Percentiles rank a stretch among this genome's conserved stretches.
Evolutionary conservation across 2,113 vertebrate genomes (phyloP).

Genomic region (Gyps fulvus): DNA sequence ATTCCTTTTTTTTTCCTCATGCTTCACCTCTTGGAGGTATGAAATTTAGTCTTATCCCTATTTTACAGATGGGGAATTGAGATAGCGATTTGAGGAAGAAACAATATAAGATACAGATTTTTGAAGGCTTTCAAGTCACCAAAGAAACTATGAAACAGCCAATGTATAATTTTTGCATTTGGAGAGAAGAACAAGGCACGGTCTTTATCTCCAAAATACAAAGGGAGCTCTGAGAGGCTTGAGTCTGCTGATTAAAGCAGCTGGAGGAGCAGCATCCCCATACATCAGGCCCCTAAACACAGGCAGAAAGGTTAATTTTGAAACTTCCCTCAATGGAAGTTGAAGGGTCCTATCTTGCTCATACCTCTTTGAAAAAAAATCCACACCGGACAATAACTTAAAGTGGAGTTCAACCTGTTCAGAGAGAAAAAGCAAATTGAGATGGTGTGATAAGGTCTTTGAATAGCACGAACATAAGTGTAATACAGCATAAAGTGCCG

Average conservation of each 20-base stretch:
- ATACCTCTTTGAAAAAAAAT: neutral
- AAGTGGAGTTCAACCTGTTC: neutral
- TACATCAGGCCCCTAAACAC: neutral
- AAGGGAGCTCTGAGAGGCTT: neutral
- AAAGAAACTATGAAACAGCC: neutral
- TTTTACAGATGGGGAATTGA: neutral
- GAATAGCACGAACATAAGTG: rapidly evolving
- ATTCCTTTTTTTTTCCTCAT: neutral
- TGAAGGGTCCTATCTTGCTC: neutral
- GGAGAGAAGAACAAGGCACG: neutral
- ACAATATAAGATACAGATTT: neutral
- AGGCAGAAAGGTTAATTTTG: neutral
- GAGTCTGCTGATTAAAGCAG: neutral
- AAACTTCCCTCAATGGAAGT: neutral
- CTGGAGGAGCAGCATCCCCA: neutral
- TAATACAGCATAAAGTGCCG: neutral
- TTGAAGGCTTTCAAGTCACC: neutral
- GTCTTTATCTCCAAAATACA: neutral
- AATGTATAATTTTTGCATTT: neutral
- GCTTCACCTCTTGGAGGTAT: neutral
- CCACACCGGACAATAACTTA: neutral
- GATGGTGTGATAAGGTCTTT: neutral
- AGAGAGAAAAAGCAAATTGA: neutral
- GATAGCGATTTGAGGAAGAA: neutral
- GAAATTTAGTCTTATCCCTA: neutral